Base-by-base conservation (phyloP, 2,888 invertebrate species). In the Dasypogon diadema region DNA sequence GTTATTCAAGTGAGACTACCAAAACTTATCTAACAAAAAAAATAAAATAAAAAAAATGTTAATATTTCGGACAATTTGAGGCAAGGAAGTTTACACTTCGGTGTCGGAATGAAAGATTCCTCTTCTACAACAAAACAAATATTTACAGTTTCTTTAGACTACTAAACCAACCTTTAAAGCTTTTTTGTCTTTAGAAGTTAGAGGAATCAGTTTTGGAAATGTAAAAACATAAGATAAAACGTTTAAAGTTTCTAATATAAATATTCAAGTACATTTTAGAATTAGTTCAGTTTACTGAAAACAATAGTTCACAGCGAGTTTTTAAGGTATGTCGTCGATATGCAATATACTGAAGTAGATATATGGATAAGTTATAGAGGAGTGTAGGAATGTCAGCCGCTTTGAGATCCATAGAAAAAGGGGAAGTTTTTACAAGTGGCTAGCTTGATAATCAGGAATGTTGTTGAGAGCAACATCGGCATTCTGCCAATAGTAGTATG, bases 401-500 rank as follows among this genome's bases (percentile, higher is more conserved):
- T 8, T 37, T 18, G 60, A 60, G 60, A 37, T 60, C 37, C 60
- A 60, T 60, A 60, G 37, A 60, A 58, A 42, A 60, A 21, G 2
- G 37, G 37, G 37, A 60, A 21, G 51, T 46, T 14, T 77, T 80
- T 81, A 80, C 78, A 87, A 84, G 55, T 84, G 83, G 83, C 88
- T 89, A 5, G 93, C 93, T 79, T 93, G 93, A 68, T 85, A 82
- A 75, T 93, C 90, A 0, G 96, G 96, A 81, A 96, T 94, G 81
- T 92, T 91, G 80, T 90, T 90, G 68, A 95, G 88, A 73, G 89
- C 88, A 56, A 90, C 88, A 1, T 88, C 88, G 1, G 89, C 88
- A 55, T 89, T 87, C 30, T 86, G 87, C 98, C 98, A 98, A 84
- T 91, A 92, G 85, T 93, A 97, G 79, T 85, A 85, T 0, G 98